Conservation (phyloP, 1,140 invertebrate species). For the Phortica variegata region DNA sequence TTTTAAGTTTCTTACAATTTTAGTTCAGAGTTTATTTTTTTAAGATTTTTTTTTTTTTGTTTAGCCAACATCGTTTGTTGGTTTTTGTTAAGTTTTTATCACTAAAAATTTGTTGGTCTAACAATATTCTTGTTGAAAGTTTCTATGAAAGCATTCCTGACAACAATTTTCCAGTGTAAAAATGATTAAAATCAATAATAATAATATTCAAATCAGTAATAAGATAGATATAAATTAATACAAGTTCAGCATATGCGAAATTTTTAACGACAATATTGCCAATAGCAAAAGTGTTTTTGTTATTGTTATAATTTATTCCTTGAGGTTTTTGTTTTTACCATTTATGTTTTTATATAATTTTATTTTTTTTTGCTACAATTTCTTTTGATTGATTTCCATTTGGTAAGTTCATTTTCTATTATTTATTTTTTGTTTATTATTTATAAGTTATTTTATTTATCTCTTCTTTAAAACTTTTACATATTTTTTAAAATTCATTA, state of each 20-base stretch:
- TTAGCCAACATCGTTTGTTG: slow-evolving; percentile 31
- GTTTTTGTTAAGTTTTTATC: slow-evolving; percentile 33
- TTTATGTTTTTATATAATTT: slow-evolving; percentile 1
- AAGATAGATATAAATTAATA: slow-evolving; percentile 4
- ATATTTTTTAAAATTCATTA: too few species aligned
- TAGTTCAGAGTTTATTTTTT: slow-evolving; percentile 1
- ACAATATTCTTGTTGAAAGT: slow-evolving; percentile 44
- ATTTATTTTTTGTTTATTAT: not conserved
- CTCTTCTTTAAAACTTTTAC: not conserved
- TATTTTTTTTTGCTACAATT: not conserved
- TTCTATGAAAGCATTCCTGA: slow-evolving; percentile 31
- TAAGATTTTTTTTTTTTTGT: slow-evolving; percentile 28
- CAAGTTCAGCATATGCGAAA: slow-evolving; percentile 22
- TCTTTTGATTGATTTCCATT: not conserved
- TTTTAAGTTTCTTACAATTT: too few species aligned
- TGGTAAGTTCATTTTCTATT: not conserved
- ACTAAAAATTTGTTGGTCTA: slow-evolving; percentile 52
- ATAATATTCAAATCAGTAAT: not conserved
- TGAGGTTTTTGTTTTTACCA: not conserved
- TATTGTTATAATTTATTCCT: slow-evolving; percentile 1
- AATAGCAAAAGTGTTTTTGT: slow-evolving; percentile 48
- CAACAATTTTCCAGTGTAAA: too few species aligned
- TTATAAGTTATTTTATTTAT: not conserved
- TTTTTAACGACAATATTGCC: slow-evolving; percentile 43
- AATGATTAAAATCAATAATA: not conserved